Percentiles rank a stretch among this genome's conserved stretches.
Conservation (phyloP, 92 coral and sea anemone species). For the Epizoanthus fatuus region DNA sequence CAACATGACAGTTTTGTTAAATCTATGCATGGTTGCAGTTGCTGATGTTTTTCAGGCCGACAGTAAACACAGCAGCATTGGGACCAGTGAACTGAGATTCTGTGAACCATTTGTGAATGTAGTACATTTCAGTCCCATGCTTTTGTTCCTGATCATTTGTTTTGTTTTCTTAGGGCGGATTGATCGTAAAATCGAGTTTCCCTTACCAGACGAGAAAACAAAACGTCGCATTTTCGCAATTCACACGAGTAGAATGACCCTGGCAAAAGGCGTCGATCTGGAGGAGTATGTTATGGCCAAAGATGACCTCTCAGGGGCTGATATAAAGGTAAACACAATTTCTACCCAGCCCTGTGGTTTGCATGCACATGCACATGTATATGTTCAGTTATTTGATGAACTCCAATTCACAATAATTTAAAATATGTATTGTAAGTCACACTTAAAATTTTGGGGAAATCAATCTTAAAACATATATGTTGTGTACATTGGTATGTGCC, state of each 20-base stretch:
- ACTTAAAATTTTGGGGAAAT: no score
- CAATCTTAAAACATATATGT: no score
- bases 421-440: no score
- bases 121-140: not conserved
- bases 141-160: not conserved
- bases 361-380: no score
- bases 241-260: slow-evolving; percentile 98
- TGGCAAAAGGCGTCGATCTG: slow-evolving; percentile 91
- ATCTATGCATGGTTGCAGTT: no score
- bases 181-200: slow-evolving; percentile 98
- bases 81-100: not conserved
- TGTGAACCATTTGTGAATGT: not conserved
- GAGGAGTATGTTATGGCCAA: slow-evolving; percentile 98
- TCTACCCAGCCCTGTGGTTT: no score
- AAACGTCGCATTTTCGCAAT: slow-evolving; percentile 95
- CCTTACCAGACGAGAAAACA: slow-evolving; percentile 98
- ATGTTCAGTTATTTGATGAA: no score
- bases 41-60: no score
- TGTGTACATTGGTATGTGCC: no score
- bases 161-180: slow-evolving; percentile 81
- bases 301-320: slow-evolving; percentile 98
- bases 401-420: no score
- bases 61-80: not conserved
- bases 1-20: no score
- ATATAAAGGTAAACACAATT: slow-evolving; percentile 82